Conservation (phyloP, 2,888 invertebrate species). For the Sympetrum striolatum region DNA sequence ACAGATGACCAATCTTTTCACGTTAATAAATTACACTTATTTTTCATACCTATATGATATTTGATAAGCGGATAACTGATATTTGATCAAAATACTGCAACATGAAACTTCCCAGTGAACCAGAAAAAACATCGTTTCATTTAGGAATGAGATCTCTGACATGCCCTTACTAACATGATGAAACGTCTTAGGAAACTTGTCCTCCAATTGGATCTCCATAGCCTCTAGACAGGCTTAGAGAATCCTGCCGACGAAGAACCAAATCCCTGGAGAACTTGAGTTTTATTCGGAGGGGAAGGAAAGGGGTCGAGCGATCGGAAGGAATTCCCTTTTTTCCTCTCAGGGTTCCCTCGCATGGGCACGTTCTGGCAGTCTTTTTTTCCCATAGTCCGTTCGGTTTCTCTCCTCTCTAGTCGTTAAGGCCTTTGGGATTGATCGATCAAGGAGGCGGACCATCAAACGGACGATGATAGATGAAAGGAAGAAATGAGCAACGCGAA, state of each 20-base stretch:
- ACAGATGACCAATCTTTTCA: no score
- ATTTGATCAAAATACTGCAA: no score
- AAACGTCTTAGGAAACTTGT: no score
- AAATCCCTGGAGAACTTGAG: not conserved
- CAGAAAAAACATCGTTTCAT: no score
- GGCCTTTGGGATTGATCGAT: not conserved
- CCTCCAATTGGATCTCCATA: no score
- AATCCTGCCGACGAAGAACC: not conserved
- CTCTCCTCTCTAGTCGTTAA: not conserved
- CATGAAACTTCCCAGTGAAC: no score
- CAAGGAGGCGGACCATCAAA: not conserved
- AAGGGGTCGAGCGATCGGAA: not conserved
- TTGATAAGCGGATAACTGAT: no score
- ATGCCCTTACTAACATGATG: no score
- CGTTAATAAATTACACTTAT: no score
- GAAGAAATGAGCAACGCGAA: not conserved
- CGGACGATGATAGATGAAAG: not conserved
- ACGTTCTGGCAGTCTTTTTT: not conserved
- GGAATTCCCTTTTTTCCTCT: not conserved
- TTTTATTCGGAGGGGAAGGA: not conserved
- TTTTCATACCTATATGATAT: no score
- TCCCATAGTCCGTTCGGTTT: not conserved
- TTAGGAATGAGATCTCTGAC: no score
- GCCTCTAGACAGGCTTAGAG: no score
- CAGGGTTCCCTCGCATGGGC: not conserved